Conservation (phyloP, 2,888 invertebrate genomes). For the Dryadula phaetusa region DNA sequence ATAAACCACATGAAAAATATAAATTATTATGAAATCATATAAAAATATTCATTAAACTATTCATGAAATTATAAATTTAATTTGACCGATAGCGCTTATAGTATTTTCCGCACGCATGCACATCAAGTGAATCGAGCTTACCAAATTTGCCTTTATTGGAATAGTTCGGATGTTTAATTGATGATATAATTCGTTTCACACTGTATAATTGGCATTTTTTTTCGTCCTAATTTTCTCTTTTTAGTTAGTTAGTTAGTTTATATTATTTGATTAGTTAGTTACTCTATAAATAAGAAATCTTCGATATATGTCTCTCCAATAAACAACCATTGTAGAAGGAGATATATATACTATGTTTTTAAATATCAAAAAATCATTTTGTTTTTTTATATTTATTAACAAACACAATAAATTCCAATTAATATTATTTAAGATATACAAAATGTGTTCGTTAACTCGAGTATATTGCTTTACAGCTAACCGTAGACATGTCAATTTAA, state of each 20-base stretch:
- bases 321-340: no score
- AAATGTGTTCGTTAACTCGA: slow-evolving; percentile 9
- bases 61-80: slow-evolving; percentile 22
- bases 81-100: slow-evolving; percentile 21
- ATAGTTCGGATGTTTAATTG: slow-evolving; percentile 34
- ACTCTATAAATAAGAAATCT: no score
- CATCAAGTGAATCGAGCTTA: slow-evolving; percentile 26
- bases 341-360: no score
- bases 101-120: slow-evolving; percentile 26
- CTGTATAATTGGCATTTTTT: slow-evolving; percentile 1
- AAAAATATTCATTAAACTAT: slow-evolving; percentile 15
- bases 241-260: background rate
- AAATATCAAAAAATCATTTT: no score
- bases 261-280: background rate
- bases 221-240: background rate
- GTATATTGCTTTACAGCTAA: slow-evolving; percentile 20
- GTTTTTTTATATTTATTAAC: no score
- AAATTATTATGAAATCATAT: slow-evolving; percentile 1
- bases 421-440: background rate
- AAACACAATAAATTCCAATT: background rate
- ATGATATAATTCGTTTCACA: slow-evolving; percentile 21
- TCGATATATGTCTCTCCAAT: no score
- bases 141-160: slow-evolving; percentile 31
- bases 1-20: background rate
- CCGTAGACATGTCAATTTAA: slow-evolving; percentile 43